Conservation (phyloP, 64 coral and sea anemone genomes). For the Montipora efflorescens region DNA sequence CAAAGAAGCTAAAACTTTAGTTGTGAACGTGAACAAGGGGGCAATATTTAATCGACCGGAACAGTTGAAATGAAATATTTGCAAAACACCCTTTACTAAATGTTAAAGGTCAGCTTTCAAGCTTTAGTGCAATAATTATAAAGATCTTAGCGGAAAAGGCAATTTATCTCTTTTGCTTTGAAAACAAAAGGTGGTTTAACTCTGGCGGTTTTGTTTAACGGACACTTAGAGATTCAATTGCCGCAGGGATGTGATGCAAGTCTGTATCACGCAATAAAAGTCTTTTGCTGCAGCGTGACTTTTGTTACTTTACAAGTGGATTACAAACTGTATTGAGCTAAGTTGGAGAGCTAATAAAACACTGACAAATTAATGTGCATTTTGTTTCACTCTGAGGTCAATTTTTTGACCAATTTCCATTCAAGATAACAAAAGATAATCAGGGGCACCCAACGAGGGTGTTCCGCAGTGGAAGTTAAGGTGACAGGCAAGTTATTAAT, state of each 20-base stretch:
- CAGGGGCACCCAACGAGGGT: no score
- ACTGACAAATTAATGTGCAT: neutral
- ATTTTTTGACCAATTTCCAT: no score
- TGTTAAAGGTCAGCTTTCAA: neutral
- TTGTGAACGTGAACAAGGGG: neutral
- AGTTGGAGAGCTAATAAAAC: neutral
- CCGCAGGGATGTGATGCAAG: no score
- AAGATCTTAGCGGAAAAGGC: neutral
- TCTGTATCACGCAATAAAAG: neutral
- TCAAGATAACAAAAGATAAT: no score
- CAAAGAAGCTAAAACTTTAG: neutral
- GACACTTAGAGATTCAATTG: neutral
- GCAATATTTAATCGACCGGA: neutral
- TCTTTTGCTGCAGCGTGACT: neutral
- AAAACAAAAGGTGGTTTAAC: slow-evolving; percentile 1
- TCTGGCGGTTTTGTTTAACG: neutral
- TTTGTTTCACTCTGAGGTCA: neutral
- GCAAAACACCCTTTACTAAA: neutral
- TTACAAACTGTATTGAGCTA: neutral
- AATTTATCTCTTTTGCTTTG: slow-evolving; percentile 13
- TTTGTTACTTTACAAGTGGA: neutral
- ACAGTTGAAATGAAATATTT: neutral
- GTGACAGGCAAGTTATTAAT: no score
- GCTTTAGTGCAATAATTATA: neutral
- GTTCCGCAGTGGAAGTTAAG: no score